phyloP scores from a whole-genome alignment of 2,797 vertebrate species.

The Notamacropus eugenii region DNA sequence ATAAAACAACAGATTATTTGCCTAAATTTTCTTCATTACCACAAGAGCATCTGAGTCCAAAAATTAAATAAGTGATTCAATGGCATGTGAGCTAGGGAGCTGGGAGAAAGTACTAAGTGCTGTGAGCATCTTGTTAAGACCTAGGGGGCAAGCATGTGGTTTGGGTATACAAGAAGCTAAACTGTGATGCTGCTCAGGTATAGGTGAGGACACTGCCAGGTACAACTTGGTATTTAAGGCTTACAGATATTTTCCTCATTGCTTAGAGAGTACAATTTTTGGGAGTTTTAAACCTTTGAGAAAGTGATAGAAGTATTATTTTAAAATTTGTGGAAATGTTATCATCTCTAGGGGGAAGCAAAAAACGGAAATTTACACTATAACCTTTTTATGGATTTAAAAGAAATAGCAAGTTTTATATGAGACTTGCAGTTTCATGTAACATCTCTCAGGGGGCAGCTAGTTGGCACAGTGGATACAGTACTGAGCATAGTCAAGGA shows the following conservation, averaged over 20 bases:
- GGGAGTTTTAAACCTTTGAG: slow-evolving; percentile 6
- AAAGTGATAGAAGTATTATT: neutral
- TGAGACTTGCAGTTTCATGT: neutral
- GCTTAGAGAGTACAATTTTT: rapidly evolving
- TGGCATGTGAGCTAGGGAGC: neutral
- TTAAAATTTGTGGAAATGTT: neutral
- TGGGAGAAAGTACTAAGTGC: neutral
- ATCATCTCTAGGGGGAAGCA: neutral
- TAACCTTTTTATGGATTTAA: neutral
- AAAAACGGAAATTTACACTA: neutral
- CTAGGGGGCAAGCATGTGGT: neutral
- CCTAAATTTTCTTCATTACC: neutral
- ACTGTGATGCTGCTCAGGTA: neutral
- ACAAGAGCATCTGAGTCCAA: neutral
- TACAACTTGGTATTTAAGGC: neutral
- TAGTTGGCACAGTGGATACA: neutral
- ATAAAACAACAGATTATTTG: neutral
- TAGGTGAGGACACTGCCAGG: neutral
- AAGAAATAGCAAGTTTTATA: neutral
- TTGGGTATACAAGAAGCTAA: neutral
- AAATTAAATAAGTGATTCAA: neutral
- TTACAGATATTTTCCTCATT: neutral
- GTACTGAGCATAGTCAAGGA: too few relatives aligned
- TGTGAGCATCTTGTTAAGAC: neutral
- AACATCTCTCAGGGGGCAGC: neutral